Evolutionary conservation across 1,140 invertebrate species (phyloP), one percentile per base, ranked within the genome.

Genomic region (Ceratina calcarata): DNA sequence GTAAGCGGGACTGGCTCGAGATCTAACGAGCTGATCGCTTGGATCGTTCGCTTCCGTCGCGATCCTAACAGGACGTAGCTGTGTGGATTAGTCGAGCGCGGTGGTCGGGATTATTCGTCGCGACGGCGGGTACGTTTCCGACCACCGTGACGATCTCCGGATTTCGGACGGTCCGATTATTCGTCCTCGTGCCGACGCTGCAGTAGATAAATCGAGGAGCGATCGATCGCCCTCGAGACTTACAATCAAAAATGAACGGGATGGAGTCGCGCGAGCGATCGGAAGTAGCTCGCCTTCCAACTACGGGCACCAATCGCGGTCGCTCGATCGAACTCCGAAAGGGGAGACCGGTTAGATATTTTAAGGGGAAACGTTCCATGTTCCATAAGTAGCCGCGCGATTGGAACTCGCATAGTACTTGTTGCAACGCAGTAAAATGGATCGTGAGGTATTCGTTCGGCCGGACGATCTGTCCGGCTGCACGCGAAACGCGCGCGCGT

Each of bases 241-340:
- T 86, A 88, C 75, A 89, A 88, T 89, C 87, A 89, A 89, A 88
- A 80, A 13, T 16, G 49, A 4, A 32, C 3, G 22, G 60, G 18
- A 15, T 0, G 22, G n/a, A 15, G 51, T 18, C 0, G 53, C 45
- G 27, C 22, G 68, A 37, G 65, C 16, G 18, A 20, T 15, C 58
- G 20, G 57, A 22, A 20, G 58, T 1, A 13, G 37, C 37, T 10
- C 37, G 37, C 2, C 37, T 37, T 18, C 15, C 65, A 55, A 51
- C 7, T 12, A 32, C 55, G 74, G 45, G 37, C 57, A 61, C 61
- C 37, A 65, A 66, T 61, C 64, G 60, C 22, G 49, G 68, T 83
- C 69, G 75, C 60, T 65, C 58, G 53, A 16, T 64, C 74, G 75
- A 45, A 49, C n/a, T 45, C 65, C 68, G 37, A 45, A 6, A 10